A percentile compares a stretch with the other conserved stretches of the same genome.
Conservation (phyloP, 1,140 invertebrate species). For the Musca domestica region DNA sequence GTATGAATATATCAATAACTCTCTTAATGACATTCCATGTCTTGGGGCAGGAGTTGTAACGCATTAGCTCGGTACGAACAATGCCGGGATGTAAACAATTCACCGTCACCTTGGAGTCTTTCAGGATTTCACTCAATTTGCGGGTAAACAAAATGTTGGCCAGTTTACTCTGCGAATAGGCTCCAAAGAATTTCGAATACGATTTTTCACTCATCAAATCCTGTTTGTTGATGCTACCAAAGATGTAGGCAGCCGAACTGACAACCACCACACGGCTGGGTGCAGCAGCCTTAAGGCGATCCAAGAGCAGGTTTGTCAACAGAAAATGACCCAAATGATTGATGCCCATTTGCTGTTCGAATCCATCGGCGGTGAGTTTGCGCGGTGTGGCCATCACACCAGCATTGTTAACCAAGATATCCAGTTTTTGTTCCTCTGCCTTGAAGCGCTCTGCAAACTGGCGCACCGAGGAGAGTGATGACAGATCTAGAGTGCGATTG, state of each 20-base stretch:
- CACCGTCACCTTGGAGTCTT: slow-evolving; percentile 63
- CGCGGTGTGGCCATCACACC: slow-evolving; percentile 74
- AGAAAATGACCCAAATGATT: slow-evolving; percentile 85
- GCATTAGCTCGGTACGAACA: slow-evolving; percentile 71
- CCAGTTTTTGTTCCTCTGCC: slow-evolving; percentile 63
- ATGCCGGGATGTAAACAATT: slow-evolving; percentile 73
- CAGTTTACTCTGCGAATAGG: slow-evolving; percentile 73
- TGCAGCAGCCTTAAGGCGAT: slow-evolving; percentile 57
- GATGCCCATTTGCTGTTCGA: slow-evolving; percentile 75
- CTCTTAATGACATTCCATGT: slow-evolving; percentile 61
- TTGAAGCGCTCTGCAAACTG: slow-evolving; percentile 52
- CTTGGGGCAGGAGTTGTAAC: slow-evolving; percentile 62
- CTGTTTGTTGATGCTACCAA: slow-evolving; percentile 66
- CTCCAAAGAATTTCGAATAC: slow-evolving; percentile 59
- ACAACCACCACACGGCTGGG: slow-evolving; percentile 58
- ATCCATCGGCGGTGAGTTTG: slow-evolving; percentile 70
- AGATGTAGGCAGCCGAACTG: slow-evolving; percentile 52
- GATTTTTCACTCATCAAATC: slow-evolving; percentile 65
- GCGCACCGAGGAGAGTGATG: slow-evolving; percentile 68
- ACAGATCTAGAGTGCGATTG: slow-evolving; percentile 73
- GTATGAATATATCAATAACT: neutral
- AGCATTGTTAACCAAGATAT: slow-evolving; percentile 90
- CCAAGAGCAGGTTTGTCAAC: slow-evolving; percentile 74
- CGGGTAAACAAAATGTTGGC: slow-evolving; percentile 72
- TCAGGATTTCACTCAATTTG: slow-evolving; percentile 61